Percentiles rank a stretch among this genome's conserved stretches.
phyloP scores from a whole-genome alignment of 1,140 invertebrate species.

The Drosophila hydei region DNA sequence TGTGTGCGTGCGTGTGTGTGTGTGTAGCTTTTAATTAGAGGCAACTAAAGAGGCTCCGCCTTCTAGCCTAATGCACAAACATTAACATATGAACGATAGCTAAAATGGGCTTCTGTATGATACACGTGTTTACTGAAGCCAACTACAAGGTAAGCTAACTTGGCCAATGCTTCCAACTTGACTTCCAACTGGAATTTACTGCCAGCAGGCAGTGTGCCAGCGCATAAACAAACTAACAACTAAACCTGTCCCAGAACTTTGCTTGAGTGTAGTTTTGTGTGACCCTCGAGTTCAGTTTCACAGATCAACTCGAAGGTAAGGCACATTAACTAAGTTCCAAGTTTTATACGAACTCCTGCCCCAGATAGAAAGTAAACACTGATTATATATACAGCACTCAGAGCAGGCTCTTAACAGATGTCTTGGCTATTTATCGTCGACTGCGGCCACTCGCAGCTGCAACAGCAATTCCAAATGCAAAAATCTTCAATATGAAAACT shows the following conservation, averaged over 20 bases:
- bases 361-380: constrained; percentile 15
- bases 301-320: background rate
- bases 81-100: constrained; percentile 77
- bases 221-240: constrained; percentile 59
- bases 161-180: constrained; percentile 45
- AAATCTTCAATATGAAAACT: background rate
- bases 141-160: constrained; percentile 53
- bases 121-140: constrained; percentile 13
- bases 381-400: background rate
- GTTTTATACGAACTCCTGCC: background rate
- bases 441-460: background rate
- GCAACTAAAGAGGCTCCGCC: constrained; percentile 55
- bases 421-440: background rate
- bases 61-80: constrained; percentile 55
- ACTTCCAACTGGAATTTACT: constrained; percentile 23
- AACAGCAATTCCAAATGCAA: background rate
- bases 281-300: constrained; percentile 31
- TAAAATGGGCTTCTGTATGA: constrained; percentile 36
- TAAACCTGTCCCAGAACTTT: constrained; percentile 34
- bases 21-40: constrained; percentile 74
- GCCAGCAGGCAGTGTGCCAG: constrained; percentile 35
- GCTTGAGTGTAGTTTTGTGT: constrained; percentile 27
- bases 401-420: background rate
- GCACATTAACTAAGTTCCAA: constrained; percentile 12
- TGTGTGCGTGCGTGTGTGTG: constrained; percentile 41